Evolutionary conservation across 1,140 invertebrate genomes (phyloP).

Genomic region (Orius laevigatus): DNA sequence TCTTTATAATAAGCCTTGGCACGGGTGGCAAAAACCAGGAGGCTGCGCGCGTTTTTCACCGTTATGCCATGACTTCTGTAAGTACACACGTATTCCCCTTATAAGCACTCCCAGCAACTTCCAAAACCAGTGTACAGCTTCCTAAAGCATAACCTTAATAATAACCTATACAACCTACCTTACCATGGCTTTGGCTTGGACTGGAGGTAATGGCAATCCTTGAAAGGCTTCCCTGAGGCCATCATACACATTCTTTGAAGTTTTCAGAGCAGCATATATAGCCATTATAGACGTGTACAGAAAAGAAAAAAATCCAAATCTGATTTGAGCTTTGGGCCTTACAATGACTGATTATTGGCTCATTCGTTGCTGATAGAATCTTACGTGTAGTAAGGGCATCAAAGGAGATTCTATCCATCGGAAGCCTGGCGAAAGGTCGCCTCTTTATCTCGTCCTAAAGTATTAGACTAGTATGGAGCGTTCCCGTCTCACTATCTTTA

Average conservation of each 20-base stretch:
- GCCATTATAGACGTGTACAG: constrained; percentile 75
- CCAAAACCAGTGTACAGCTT: constrained; percentile 88
- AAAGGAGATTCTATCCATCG: constrained; percentile 84
- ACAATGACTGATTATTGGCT: constrained; percentile 26
- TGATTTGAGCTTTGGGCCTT: constrained; percentile 28
- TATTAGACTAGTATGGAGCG: constrained; percentile 89
- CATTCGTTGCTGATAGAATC: neutral
- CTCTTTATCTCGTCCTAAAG: constrained; percentile 66
- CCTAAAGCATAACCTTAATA: constrained; percentile 26
- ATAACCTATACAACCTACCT: neutral
- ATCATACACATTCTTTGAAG: constrained; percentile 98
- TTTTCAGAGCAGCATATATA: constrained; percentile 91
- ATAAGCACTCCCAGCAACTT: constrained; percentile 80
- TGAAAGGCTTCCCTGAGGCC: constrained; percentile 85
- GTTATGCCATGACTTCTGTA: too few species aligned
- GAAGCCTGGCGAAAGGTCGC: constrained; percentile 82
- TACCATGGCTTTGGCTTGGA: constrained; percentile 45
- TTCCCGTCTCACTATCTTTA: constrained; percentile 50
- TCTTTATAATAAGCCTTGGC: constrained; percentile 63
- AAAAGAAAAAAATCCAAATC: constrained; percentile 51
- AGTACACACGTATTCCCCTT: too few species aligned
- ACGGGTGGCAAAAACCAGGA: constrained; percentile 73
- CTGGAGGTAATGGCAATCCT: constrained; percentile 83
- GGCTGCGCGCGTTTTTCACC: constrained; percentile 74
- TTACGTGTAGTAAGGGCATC: constrained; percentile 37